phyloP scores from a whole-genome alignment of 2,888 invertebrate species.

The Athetis lepigone region DNA sequence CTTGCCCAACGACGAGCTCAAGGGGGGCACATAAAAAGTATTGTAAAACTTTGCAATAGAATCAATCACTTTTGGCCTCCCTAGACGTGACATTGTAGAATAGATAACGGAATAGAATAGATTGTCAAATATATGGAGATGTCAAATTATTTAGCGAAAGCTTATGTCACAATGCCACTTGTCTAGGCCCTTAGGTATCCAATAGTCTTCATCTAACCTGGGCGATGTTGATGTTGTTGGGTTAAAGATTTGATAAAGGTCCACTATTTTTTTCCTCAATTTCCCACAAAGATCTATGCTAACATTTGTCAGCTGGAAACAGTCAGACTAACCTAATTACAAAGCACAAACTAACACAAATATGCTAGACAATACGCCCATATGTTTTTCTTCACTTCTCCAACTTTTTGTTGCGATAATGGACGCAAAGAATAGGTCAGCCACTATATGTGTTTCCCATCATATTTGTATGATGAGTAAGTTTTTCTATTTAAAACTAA shows the following conservation, averaged over 20 bases:
- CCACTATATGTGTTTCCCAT: slow-evolving; percentile 31
- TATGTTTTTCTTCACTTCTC: slow-evolving; percentile 31
- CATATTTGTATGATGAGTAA: slow-evolving; percentile 56
- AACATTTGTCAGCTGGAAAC: slow-evolving; percentile 35
- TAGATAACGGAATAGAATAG: too few species aligned
- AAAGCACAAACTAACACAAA: slow-evolving; percentile 11
- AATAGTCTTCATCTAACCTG: too few species aligned
- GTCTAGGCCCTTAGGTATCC: too few species aligned
- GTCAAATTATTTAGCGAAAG: too few species aligned
- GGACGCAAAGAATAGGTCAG: slow-evolving; percentile 53
- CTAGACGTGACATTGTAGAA: too few species aligned
- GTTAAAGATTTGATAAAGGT: not conserved
- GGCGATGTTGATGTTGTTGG: not conserved
- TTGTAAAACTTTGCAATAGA: too few species aligned
- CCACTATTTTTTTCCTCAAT: not conserved
- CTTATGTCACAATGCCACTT: too few species aligned
- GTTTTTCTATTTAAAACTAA: slow-evolving; percentile 54
- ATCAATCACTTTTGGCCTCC: too few species aligned
- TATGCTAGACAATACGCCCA: slow-evolving; percentile 32
- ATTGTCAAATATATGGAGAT: too few species aligned
- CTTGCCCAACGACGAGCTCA: too few species aligned
- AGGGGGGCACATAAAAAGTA: too few species aligned
- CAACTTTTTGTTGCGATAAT: slow-evolving; percentile 42
- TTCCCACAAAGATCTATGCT: slow-evolving; percentile 10
- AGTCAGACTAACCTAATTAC: slow-evolving; percentile 28